phyloP scores from a whole-genome alignment of 2,888 invertebrate genomes.

The Spicauda simplicius region DNA sequence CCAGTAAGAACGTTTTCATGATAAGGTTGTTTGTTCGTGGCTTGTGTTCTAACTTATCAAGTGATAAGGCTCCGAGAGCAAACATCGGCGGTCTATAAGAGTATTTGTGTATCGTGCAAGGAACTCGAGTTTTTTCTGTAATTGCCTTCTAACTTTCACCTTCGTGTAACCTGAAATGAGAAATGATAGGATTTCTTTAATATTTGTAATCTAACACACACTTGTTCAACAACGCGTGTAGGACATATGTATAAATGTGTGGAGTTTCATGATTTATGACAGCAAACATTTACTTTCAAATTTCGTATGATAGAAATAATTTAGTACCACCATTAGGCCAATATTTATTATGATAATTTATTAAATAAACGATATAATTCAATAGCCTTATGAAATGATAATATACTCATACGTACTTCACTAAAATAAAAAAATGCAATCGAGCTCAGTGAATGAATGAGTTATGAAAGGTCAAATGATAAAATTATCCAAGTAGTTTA shows the following conservation, averaged over 20 bases:
- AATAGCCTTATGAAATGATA: background rate
- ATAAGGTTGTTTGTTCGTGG: slow-evolving; percentile 78
- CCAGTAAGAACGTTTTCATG: slow-evolving; percentile 75
- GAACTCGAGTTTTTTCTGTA: slow-evolving; percentile 69
- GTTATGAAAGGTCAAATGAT: slow-evolving; percentile 5
- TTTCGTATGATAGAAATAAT: slow-evolving; percentile 9
- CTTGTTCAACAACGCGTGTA: background rate
- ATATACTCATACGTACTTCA: background rate
- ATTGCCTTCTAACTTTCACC: slow-evolving; percentile 60
- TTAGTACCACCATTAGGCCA: background rate
- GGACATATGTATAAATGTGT: background rate
- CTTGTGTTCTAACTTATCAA: slow-evolving; percentile 84
- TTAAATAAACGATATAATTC: background rate
- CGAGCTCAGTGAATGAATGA: background rate
- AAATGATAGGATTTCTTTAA: slow-evolving; percentile 55
- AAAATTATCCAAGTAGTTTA: background rate
- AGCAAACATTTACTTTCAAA: slow-evolving; percentile 12
- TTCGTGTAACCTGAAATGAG: slow-evolving; percentile 68
- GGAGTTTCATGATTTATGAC: slow-evolving; percentile 5
- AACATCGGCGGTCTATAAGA: slow-evolving; percentile 77
- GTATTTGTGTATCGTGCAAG: slow-evolving; percentile 79
- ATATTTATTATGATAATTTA: slow-evolving; percentile 15
- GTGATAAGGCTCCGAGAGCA: slow-evolving; percentile 76
- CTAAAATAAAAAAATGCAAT: background rate
- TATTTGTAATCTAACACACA: background rate